Percentiles rank a stretch among this genome's conserved stretches.
These are phyloP conservation scores for Eucidaris tribuloides DNA, from an alignment of 35 echinoderm and acorn worm genomes.

Conservation along the genomic window DNA sequence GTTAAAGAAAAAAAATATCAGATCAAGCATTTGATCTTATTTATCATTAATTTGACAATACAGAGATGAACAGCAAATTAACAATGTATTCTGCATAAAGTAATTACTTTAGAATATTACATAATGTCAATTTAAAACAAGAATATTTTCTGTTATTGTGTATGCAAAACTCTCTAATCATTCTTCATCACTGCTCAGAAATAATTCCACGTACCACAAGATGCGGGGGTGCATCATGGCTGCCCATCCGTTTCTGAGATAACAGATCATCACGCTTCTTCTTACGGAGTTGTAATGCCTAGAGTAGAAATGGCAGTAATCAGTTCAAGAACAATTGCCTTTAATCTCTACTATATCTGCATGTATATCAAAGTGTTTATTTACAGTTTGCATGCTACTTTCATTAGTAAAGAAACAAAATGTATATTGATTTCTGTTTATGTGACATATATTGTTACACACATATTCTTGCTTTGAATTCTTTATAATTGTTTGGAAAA, in stretches of 20 bases:
- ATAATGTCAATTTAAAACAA: no score
- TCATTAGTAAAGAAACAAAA: neutral
- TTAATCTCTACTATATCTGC: neutral
- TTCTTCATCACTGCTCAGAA: neutral
- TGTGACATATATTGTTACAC: neutral
- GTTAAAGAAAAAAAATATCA: no score
- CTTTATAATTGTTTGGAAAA: no score
- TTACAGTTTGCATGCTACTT: neutral
- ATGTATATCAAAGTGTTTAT: neutral
- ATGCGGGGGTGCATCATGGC: constrained; percentile 42
- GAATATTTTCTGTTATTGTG: no score
- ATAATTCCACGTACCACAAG: constrained; percentile 45
- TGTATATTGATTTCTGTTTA: neutral
- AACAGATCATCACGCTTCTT: constrained; percentile 54
- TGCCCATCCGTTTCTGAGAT: constrained; percentile 56
- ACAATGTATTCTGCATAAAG: neutral
- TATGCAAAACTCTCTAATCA: no score
- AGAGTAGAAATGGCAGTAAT: neutral
- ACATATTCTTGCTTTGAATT: neutral
- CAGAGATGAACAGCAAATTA: neutral
- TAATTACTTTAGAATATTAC: neutral
- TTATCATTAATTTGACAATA: neutral
- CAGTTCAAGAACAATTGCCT: neutral
- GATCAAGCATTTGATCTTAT: neutral
- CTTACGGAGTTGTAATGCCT: constrained; percentile 58